Evolutionary conservation across 2,888 invertebrate species (phyloP), one percentile per base, ranked within the genome.

Genomic region (Ypsolopha sequella): DNA sequence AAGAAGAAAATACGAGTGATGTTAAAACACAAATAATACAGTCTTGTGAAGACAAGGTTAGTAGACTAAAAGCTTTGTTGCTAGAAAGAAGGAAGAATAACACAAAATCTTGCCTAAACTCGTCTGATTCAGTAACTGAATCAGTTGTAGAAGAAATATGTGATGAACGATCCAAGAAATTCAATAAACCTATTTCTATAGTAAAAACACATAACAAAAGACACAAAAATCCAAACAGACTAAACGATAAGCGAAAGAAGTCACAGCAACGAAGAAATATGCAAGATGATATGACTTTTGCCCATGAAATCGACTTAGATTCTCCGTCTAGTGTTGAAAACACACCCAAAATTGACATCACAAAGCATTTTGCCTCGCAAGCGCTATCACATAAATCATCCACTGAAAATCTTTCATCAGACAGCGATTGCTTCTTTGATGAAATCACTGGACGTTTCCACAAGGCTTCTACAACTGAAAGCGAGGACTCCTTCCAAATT

Each of bases 401-500:
- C 34, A 38, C 36, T 7, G 47, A 47, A 36, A 47, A 36, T 10
- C 47, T 36, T 7, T 24, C 44, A 6, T 36, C 41, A n/a, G 36
- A 39, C 36, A 41, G 10, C 14, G 33, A 38, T 34, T 51, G 53
- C 10, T 73, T 65, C 54, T 86, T 86, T 41, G 73, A 86, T 53
- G 86, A 86, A 63, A 65, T 85, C 0, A 66, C 70, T 0, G 86
- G 86, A 0, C 61, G 75, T 33, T 86, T 86, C 55, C 66, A 64
- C 8, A 65, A 76, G 0, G 54, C 66, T 1, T 80, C 81, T 0
- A 63, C 66, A 0, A 64, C 70, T 0, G 73, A 75, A 6, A 84
- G 75, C 9, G 80, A 86, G 4, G 86, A 86, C 53, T 81, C 81
- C 0, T 87, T 82, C 62, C 84, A 85, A 67, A 84, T 86, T 7